These are phyloP conservation scores for Andrena dorsata DNA, from an alignment of 2,888 invertebrate genomes.

Conservation along the genomic window DNA sequence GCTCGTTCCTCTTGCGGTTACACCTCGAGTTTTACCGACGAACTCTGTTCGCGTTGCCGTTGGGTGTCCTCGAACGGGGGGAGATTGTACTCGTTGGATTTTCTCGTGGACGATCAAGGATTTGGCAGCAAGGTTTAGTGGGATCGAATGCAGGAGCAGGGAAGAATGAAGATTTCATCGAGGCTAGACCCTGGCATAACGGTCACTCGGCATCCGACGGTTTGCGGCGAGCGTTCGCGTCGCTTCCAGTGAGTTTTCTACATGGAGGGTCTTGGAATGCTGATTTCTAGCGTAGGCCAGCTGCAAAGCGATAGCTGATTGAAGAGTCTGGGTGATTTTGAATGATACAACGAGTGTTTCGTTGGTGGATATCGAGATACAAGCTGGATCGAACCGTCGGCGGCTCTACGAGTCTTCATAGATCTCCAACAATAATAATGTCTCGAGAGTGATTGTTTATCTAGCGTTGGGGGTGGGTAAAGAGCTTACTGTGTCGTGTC, in stretches of 20 bases:
- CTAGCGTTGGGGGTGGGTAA: background rate
- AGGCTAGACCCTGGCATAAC: slow-evolving; percentile 61
- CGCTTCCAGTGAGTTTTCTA: background rate
- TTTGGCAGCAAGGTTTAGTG: background rate
- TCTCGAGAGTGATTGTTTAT: background rate
- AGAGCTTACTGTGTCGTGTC: slow-evolving; percentile 22
- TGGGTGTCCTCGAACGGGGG: background rate
- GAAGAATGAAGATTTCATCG: slow-evolving; percentile 1
- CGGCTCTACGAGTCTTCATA: slow-evolving; percentile 74
- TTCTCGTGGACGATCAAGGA: background rate
- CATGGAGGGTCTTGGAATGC: background rate
- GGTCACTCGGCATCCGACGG: slow-evolving; percentile 64
- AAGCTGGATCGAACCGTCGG: slow-evolving; percentile 19
- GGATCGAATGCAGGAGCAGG: background rate
- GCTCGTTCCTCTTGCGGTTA: slow-evolving; percentile 36
- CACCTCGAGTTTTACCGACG: slow-evolving; percentile 37
- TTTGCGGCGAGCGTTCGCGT: slow-evolving; percentile 47
- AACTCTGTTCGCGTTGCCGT: slow-evolving; percentile 41
- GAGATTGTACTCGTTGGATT: background rate
- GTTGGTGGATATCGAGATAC: background rate
- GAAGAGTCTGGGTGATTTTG: background rate
- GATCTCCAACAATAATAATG: slow-evolving; percentile 72
- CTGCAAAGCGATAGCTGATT: background rate
- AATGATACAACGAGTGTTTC: background rate
- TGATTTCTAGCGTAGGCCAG: slow-evolving; percentile 40